phyloP scores from a whole-genome alignment of 1,140 invertebrate species.

The Yoshiicerus persimilis region DNA sequence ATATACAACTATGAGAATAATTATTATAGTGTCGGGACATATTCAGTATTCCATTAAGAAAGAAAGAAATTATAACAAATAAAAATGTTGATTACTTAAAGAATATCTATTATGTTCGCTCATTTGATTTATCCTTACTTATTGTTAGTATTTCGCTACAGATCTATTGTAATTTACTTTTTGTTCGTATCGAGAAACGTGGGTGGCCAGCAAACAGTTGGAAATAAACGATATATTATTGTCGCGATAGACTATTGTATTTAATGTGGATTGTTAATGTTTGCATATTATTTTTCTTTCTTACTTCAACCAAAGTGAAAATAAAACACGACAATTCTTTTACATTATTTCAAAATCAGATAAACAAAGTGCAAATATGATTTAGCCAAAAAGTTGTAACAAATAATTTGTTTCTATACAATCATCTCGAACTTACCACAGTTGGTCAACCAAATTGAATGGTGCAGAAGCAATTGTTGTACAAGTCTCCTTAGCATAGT shows the following conservation, averaged over 20 bases:
- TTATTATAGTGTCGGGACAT: slow-evolving; percentile 28
- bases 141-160: slow-evolving; percentile 16
- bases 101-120: slow-evolving; percentile 10
- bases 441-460: background rate
- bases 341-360: background rate
- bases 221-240: slow-evolving; percentile 1
- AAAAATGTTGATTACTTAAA: slow-evolving; percentile 43
- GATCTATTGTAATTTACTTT: slow-evolving; percentile 15
- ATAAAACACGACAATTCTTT: background rate
- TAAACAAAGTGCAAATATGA: background rate
- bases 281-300: background rate
- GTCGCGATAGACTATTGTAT: background rate
- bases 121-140: slow-evolving; percentile 5
- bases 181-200: background rate
- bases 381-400: background rate
- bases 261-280: background rate
- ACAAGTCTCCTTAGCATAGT: background rate
- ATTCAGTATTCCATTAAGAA: slow-evolving; percentile 46
- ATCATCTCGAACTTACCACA: background rate
- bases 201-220: background rate
- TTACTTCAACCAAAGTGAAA: background rate
- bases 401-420: background rate
- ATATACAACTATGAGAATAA: slow-evolving; percentile 17
- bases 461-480: background rate
- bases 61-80: slow-evolving; percentile 39